A percentile compares a stretch with the other conserved stretches of the same genome.
phyloP scores from a whole-genome alignment of 1,140 invertebrate genomes.

The Ctenoplectra terminalis region DNA sequence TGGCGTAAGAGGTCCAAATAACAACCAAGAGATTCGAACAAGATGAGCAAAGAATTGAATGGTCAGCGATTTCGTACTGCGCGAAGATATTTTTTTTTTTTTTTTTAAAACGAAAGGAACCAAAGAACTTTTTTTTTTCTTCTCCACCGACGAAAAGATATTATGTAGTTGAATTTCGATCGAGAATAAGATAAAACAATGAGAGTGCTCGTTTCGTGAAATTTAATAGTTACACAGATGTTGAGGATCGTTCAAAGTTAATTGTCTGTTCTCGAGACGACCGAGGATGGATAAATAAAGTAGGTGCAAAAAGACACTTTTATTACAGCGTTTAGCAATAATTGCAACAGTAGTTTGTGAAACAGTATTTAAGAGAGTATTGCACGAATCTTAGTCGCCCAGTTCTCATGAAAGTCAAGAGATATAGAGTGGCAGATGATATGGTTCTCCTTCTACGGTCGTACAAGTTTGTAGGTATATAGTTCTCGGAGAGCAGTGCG shows the following conservation, averaged over 20 bases:
- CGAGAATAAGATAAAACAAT: neutral
- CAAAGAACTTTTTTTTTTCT: neutral
- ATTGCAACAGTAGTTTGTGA: conserved; percentile 57
- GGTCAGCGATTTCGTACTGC: conserved; percentile 41
- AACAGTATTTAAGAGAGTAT: conserved; percentile 48
- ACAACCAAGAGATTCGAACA: conserved; percentile 54
- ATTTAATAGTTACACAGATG: neutral
- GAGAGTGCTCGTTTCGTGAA: neutral
- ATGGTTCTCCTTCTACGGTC: conserved; percentile 46
- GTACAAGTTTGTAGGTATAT: conserved; percentile 48
- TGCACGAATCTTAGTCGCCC: conserved; percentile 51
- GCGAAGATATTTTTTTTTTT: neutral
- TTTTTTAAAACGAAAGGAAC: neutral
- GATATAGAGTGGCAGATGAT: conserved; percentile 43
- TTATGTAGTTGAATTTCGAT: too few species aligned
- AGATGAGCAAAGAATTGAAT: conserved; percentile 42
- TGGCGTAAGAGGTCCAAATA: conserved; percentile 80
- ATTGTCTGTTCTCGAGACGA: neutral
- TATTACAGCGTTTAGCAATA: conserved; percentile 33
- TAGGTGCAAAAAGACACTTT: neutral
- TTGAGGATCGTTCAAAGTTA: neutral
- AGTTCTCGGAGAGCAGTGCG: conserved; percentile 56
- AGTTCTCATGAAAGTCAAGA: conserved; percentile 62
- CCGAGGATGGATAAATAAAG: neutral
- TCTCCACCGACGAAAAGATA: neutral